phyloP scores from a whole-genome alignment of 2,797 vertebrate genomes.

The Chanos chanos region DNA sequence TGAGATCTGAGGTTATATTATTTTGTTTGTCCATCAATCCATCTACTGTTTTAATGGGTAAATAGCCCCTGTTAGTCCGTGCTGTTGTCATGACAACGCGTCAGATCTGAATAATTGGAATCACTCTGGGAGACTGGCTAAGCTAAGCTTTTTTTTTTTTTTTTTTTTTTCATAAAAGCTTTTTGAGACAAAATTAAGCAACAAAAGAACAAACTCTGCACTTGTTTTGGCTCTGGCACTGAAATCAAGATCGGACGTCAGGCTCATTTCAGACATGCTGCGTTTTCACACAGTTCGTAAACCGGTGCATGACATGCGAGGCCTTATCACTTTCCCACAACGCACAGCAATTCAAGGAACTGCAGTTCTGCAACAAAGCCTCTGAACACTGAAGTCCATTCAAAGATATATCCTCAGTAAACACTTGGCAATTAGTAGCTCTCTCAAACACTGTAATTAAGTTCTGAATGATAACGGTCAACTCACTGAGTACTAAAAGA shows the following conservation, averaged over 20 bases:
- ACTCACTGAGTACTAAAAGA: constrained; percentile 39
- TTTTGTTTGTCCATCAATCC: constrained; percentile 49
- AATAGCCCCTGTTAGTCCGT: constrained; percentile 49
- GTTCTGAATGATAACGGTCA: constrained; percentile 43
- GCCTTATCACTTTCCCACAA: background rate
- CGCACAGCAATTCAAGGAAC: background rate
- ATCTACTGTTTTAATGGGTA: constrained; percentile 46
- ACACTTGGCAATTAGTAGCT: constrained; percentile 47
- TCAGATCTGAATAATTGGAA: constrained; percentile 42
- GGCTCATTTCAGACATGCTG: too few relatives aligned
- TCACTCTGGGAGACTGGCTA: constrained; percentile 38
- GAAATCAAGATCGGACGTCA: too few relatives aligned
- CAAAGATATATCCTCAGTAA: constrained; percentile 31
- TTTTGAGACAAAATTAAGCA: constrained; percentile 29
- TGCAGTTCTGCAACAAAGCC: constrained; percentile 22
- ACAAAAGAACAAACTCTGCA: constrained; percentile 24
- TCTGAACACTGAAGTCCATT: constrained; percentile 16
- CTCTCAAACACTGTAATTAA: constrained; percentile 45
- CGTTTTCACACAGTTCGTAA: too few relatives aligned
- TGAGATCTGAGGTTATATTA: constrained; percentile 54
- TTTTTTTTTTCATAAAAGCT: constrained; percentile 32
- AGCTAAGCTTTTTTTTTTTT: background rate
- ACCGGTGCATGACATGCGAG: too few relatives aligned
- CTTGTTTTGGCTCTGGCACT: background rate
- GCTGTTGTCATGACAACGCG: constrained; percentile 60